Evolutionary conservation across 2,797 vertebrate species (phyloP).

Genomic region (Valencia hispanica): DNA sequence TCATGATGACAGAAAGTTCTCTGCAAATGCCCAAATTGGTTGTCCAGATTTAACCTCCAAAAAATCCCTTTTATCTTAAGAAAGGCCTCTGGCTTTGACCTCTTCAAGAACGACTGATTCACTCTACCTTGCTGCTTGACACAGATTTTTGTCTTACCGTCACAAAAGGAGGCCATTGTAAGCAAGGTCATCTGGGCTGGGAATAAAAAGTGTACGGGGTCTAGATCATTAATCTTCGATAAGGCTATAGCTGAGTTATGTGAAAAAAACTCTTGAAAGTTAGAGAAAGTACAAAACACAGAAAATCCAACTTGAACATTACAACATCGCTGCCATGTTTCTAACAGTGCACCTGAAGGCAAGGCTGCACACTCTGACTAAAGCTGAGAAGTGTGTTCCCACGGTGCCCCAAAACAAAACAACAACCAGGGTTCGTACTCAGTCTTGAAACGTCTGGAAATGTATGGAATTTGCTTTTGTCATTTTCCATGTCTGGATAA

Average conservation of each 20-base stretch:
- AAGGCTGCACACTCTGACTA: neutral
- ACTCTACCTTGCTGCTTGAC: neutral
- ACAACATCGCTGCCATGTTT: neutral
- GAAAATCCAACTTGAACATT: neutral
- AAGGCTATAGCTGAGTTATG: neutral
- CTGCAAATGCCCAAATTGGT: constrained; percentile 19
- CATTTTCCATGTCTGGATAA: neutral
- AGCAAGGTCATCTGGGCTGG: constrained; percentile 5
- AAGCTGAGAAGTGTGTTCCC: neutral
- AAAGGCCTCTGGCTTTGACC: constrained; percentile 30
- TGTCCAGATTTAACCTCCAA: constrained; percentile 6
- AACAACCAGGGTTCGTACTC: neutral
- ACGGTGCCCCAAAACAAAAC: neutral
- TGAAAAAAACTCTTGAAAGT: neutral
- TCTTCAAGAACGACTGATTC: constrained; percentile 20
- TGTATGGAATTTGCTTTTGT: neutral
- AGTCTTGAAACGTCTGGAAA: neutral
- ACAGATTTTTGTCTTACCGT: neutral
- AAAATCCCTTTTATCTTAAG: constrained; percentile 7
- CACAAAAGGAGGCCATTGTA: neutral
- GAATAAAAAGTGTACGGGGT: neutral
- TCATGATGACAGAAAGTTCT: constrained; percentile 25
- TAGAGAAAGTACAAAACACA: neutral
- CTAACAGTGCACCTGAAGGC: neutral
- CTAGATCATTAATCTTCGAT: neutral